These are phyloP conservation scores for Sarcophaga variegata DNA, from an alignment of 2,888 invertebrate species.

Conservation along the genomic window DNA sequence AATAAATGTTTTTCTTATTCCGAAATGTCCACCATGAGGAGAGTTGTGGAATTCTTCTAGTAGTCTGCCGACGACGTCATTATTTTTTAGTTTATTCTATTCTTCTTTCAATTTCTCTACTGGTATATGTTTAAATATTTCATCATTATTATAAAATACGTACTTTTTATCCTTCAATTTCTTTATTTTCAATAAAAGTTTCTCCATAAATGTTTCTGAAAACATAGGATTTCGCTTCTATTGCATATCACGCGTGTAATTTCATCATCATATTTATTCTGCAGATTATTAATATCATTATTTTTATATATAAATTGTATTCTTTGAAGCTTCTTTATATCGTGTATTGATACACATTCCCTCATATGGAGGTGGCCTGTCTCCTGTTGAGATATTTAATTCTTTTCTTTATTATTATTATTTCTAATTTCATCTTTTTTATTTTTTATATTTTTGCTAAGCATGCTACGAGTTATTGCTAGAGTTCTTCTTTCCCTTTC, in stretches of 20 bases:
- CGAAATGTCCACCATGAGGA: constrained; percentile 10
- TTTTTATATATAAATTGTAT: not conserved
- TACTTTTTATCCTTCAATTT: constrained; percentile 3
- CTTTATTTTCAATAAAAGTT: not conserved
- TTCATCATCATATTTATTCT: constrained; percentile 8
- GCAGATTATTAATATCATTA: no score
- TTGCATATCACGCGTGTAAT: constrained; percentile 8
- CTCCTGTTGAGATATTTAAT: constrained; percentile 1
- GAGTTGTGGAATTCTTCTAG: constrained; percentile 21
- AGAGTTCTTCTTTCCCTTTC: not conserved
- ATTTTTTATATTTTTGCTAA: not conserved
- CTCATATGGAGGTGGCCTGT: not conserved
- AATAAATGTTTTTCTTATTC: constrained; percentile 18
- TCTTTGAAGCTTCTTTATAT: constrained; percentile 5
- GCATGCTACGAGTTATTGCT: constrained; percentile 3
- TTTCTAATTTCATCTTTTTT: not conserved
- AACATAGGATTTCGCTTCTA: not conserved
- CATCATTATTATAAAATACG: not conserved
- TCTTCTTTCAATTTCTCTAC: constrained; percentile 11
- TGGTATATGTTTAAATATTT: constrained; percentile 2
- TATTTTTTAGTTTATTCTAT: constrained; percentile 15
- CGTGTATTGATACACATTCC: not conserved
- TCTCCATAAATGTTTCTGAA: constrained; percentile 3
- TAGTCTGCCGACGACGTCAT: not conserved
- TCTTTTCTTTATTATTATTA: not conserved